Conservation (phyloP, 2,888 invertebrate genomes). For the Athrips mouffetella region DNA sequence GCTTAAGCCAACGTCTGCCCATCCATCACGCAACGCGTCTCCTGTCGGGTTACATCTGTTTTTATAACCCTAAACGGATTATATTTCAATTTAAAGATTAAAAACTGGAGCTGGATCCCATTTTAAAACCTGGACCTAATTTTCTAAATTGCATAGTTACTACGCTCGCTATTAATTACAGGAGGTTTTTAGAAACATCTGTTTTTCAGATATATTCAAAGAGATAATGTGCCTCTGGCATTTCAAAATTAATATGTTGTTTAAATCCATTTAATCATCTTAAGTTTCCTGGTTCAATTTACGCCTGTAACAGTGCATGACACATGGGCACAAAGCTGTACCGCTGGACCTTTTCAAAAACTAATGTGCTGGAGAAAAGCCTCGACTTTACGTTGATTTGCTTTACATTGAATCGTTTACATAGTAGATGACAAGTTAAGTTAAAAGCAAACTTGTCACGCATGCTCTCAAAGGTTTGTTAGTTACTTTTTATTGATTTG, state of each 20-base stretch:
- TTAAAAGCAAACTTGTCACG: no score
- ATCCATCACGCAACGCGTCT: conserved; percentile 51
- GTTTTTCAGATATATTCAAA: neutral
- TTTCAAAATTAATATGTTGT: no score
- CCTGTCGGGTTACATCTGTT: neutral
- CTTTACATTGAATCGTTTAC: neutral
- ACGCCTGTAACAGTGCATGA: conserved; percentile 19
- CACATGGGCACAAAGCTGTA: conserved; percentile 22
- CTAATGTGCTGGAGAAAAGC: neutral
- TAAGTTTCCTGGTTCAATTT: conserved; percentile 11
- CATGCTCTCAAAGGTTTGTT: no score
- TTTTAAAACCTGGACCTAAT: no score
- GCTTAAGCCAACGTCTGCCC: conserved; percentile 34
- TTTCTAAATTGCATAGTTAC: no score
- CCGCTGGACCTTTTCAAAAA: conserved; percentile 11
- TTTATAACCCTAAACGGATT: neutral
- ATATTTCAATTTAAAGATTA: neutral
- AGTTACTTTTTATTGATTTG: no score
- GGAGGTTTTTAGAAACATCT: neutral
- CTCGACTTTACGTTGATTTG: neutral
- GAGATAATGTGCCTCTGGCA: no score
- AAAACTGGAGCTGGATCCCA: neutral
- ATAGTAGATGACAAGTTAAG: no score
- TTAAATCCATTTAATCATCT: neutral
- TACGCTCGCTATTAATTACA: no score